phyloP scores from a whole-genome alignment of 2,888 invertebrate genomes.

The Polyploca ridens region DNA sequence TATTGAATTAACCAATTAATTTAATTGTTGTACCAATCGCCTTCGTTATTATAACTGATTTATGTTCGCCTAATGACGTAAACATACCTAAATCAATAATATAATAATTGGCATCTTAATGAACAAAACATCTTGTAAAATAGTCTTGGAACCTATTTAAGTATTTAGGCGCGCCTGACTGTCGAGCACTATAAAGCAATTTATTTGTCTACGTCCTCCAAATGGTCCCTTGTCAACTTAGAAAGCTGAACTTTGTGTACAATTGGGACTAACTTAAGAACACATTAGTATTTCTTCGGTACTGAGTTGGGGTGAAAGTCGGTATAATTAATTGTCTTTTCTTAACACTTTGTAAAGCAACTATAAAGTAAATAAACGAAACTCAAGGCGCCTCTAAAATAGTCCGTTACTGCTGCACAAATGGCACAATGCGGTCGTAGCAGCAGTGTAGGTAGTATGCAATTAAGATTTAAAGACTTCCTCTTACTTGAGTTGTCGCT shows the following conservation, averaged over 20 bases:
- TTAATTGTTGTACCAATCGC: not conserved
- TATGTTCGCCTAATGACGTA: not conserved
- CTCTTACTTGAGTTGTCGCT: not conserved
- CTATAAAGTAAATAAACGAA: not conserved
- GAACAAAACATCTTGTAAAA: not conserved
- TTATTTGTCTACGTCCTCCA: not conserved
- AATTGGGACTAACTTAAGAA: not conserved
- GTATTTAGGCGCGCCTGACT: not conserved
- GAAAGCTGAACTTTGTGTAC: constrained; percentile 12
- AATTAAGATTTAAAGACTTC: not conserved
- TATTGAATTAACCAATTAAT: not conserved
- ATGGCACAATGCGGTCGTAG: not conserved
- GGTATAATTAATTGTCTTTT: not conserved
- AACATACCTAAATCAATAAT: not conserved
- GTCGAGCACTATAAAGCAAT: not conserved
- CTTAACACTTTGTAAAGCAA: not conserved
- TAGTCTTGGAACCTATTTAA: not conserved
- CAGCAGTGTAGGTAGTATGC: not conserved
- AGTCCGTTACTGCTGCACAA: not conserved
- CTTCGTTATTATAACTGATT: not conserved
- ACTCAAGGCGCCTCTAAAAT: not conserved
- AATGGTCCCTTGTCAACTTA: not conserved
- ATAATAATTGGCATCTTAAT: not conserved
- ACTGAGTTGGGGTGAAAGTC: constrained; percentile 12
- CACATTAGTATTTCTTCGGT: not conserved